Evolutionary conservation across 2,888 invertebrate genomes (phyloP).

Genomic region (Pandemis corylana): DNA sequence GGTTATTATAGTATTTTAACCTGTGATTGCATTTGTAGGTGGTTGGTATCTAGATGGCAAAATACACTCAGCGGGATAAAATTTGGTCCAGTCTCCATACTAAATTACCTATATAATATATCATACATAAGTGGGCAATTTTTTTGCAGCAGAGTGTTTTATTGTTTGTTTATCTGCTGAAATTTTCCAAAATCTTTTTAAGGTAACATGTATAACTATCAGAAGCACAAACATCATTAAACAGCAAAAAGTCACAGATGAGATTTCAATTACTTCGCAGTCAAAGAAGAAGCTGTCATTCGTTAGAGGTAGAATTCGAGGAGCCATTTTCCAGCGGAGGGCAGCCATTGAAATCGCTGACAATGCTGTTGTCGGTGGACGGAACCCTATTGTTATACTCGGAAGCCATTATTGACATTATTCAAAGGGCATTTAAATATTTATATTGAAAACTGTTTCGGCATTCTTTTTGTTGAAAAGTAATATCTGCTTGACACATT

Average conservation of each 20-base stretch:
- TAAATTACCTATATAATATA: too few species aligned
- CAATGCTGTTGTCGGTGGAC: slow-evolving; percentile 76
- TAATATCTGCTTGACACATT: slow-evolving; percentile 30
- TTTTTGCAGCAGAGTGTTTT: too few species aligned
- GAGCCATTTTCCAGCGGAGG: slow-evolving; percentile 75
- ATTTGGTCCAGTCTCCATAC: too few species aligned
- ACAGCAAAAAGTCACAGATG: slow-evolving; percentile 47
- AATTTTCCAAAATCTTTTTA: background rate
- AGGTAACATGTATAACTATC: background rate
- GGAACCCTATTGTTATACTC: slow-evolving; percentile 77
- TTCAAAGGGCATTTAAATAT: slow-evolving; percentile 79
- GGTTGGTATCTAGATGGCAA: too few species aligned
- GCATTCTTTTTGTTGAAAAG: slow-evolving; percentile 57
- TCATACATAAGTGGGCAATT: too few species aligned
- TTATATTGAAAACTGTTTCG: slow-evolving; percentile 73
- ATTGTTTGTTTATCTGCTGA: too few species aligned
- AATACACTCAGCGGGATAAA: too few species aligned
- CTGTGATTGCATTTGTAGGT: too few species aligned
- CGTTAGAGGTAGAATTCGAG: slow-evolving; percentile 70
- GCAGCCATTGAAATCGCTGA: slow-evolving; percentile 69
- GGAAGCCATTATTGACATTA: slow-evolving; percentile 82
- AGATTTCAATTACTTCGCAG: slow-evolving; percentile 66
- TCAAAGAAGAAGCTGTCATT: slow-evolving; percentile 67
- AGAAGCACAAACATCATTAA: slow-evolving; percentile 27
- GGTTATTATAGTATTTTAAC: too few species aligned